Evolutionary conservation across 2,113 vertebrate genomes (phyloP).

Genomic region (Cyprinus carpio): DNA sequence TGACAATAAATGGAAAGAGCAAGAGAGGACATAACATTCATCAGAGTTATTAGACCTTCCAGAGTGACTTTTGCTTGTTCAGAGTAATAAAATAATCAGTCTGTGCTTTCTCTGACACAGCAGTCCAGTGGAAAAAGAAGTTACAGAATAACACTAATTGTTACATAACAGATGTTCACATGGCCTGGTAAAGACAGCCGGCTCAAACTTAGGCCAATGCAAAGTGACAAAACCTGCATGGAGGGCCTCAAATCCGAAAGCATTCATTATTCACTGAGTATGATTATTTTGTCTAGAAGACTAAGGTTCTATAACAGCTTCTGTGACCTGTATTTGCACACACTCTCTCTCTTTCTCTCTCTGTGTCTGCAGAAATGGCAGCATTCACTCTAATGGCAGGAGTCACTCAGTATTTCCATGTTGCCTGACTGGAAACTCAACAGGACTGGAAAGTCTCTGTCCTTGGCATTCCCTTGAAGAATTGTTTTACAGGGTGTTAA

Average conservation of each 20-base stretch:
- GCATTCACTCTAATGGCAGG: neutral
- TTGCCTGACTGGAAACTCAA: conserved; percentile 16
- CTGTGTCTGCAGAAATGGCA: neutral
- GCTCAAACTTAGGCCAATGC: neutral
- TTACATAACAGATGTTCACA: neutral
- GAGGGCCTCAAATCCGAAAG: neutral
- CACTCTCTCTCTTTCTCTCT: neutral
- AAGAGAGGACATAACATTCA: neutral
- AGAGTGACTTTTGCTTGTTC: conserved; percentile 4
- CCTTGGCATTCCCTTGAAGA: neutral
- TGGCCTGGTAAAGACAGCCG: neutral
- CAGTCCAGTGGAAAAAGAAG: neutral
- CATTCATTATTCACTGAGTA: neutral
- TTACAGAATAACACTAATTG: neutral
- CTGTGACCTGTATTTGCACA: neutral
- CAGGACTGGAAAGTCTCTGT: conserved; percentile 13
- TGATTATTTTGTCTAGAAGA: neutral
- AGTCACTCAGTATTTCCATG: conserved; percentile 22
- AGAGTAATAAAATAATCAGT: neutral
- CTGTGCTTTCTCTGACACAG: neutral
- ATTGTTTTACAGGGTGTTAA: conserved; percentile 11
- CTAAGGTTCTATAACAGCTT: neutral
- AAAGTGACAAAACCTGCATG: neutral
- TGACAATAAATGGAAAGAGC: neutral
- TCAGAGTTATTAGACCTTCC: neutral